phyloP scores from a whole-genome alignment of 2,888 invertebrate species.

The Coelinius sp. region DNA sequence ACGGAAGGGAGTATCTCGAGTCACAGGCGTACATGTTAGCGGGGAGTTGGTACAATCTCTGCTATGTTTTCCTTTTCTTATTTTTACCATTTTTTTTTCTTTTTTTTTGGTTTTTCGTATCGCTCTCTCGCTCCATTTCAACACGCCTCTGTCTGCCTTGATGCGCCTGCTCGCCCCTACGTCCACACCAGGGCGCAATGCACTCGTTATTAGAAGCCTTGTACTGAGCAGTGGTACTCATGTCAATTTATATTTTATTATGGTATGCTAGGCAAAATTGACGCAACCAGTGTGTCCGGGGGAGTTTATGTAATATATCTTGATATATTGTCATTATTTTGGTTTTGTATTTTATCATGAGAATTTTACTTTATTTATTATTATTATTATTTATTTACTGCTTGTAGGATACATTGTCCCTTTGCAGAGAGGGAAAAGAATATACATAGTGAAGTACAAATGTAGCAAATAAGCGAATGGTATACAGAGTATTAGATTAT shows the following conservation, averaged over 20 bases:
- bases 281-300: conserved; percentile 30
- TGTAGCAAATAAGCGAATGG: too few relatives aligned
- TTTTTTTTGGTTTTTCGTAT: too few relatives aligned
- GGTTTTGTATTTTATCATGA: not conserved
- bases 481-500: too few relatives aligned
- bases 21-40: conserved; percentile 47
- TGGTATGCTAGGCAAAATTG: conserved; percentile 34
- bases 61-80: not conserved
- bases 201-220: conserved; percentile 52
- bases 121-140: conserved; percentile 10
- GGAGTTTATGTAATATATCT: conserved; percentile 32
- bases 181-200: conserved; percentile 53
- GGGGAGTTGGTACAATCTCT: conserved; percentile 23
- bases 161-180: conserved; percentile 39
- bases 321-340: conserved; percentile 10
- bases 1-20: conserved; percentile 43
- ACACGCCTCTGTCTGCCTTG: conserved; percentile 20
- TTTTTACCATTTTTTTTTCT: conserved; percentile 21
- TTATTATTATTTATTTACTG: not conserved
- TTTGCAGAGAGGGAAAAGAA: too few relatives aligned
- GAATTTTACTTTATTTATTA: not conserved
- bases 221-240: conserved; percentile 50
- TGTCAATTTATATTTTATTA: conserved; percentile 29
- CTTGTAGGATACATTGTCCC: too few relatives aligned
- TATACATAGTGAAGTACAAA: too few relatives aligned